phyloP scores from a whole-genome alignment of 2,797 vertebrate genomes.

The Halcyon chelicuti region DNA sequence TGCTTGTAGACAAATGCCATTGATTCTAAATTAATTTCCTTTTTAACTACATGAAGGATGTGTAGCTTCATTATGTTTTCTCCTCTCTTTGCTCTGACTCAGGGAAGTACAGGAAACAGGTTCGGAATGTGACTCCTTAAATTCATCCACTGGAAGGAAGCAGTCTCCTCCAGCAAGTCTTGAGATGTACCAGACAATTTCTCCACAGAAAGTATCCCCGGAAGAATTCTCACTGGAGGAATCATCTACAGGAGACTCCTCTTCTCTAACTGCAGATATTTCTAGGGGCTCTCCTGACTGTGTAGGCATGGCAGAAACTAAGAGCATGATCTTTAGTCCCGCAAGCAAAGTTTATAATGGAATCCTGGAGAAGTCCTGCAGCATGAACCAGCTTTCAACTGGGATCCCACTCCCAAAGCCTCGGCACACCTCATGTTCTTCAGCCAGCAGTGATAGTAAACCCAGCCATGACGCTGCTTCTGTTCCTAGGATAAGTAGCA shows the following conservation, averaged over 20 bases:
- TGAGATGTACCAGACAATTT: constrained; percentile 83
- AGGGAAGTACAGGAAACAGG: constrained; percentile 90
- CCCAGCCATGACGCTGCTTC: constrained; percentile 79
- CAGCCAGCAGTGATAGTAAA: constrained; percentile 87
- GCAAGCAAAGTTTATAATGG: constrained; percentile 93
- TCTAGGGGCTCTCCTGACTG: constrained; percentile 92
- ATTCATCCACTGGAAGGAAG: constrained; percentile 88
- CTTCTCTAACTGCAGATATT: constrained; percentile 79
- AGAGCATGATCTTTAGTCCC: constrained; percentile 88
- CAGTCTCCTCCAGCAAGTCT: constrained; percentile 84
- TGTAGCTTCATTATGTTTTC: constrained; percentile 7
- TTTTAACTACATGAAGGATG: background rate
- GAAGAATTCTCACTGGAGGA: constrained; percentile 90
- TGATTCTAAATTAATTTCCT: constrained; percentile 39
- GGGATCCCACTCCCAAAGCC: constrained; percentile 82
- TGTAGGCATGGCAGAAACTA: constrained; percentile 87
- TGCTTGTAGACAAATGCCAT: constrained; percentile 1
- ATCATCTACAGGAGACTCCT: constrained; percentile 81
- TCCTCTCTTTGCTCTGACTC: constrained; percentile 48
- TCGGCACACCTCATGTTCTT: constrained; percentile 88
- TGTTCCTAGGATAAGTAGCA: constrained; percentile 86
- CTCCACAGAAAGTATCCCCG: constrained; percentile 88
- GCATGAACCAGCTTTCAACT: constrained; percentile 91
- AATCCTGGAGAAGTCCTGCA: constrained; percentile 97
- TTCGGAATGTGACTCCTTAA: constrained; percentile 93